Evolutionary conservation across 2,888 invertebrate genomes (phyloP), one percentile per base, ranked within the genome.

Genomic region (Ligdia adustata): DNA sequence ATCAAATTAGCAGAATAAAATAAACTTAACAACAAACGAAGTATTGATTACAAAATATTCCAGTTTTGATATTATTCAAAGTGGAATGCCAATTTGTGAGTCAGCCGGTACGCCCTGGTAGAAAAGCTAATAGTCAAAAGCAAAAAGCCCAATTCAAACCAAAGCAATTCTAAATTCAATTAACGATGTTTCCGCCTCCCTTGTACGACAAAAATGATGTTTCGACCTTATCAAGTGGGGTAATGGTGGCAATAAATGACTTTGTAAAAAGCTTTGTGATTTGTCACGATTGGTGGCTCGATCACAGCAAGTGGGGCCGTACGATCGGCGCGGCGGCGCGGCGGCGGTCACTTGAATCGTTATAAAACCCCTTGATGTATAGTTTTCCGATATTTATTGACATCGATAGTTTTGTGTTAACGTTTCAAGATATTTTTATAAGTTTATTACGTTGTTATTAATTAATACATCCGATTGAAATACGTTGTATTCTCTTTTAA

Each of bases 191-290:
- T 69, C 57, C 63, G 62, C 65, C 55, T 53, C 15, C 35, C 14
- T 40, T 31, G 22, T 62, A 28, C 52, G 61, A 40, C 55, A 48
- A 16, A 62, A 74, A 69, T 69, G 68, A 65, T 62, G 61, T 62
- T 63, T 62, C 55, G 55, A 26, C 27, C 20, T 33, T 64, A 61
- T 63, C 65, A 63, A 64, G 61, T 64, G 41, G n/a, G 44, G 52
- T 67, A 69, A 71, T 53, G 54, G 52, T 54, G 62, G 66, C 70
- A 63, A 69, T 71, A 70, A 64, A 74, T 43, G 53, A 53, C 51
- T 52, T 57, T 57, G 28, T 18, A 15, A 37, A 39, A 37, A 35
- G 41, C 47, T 69, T 67, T 66, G 64, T 65, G 58, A 59, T 66
- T 61, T 62, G 56, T 55, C 53, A 60, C 57, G 52, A 66, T 64